Percentiles rank a stretch among this genome's conserved stretches.
These are phyloP conservation scores for Gallinago solitaria DNA, from an alignment of 2,797 vertebrate species.

Conservation along the genomic window DNA sequence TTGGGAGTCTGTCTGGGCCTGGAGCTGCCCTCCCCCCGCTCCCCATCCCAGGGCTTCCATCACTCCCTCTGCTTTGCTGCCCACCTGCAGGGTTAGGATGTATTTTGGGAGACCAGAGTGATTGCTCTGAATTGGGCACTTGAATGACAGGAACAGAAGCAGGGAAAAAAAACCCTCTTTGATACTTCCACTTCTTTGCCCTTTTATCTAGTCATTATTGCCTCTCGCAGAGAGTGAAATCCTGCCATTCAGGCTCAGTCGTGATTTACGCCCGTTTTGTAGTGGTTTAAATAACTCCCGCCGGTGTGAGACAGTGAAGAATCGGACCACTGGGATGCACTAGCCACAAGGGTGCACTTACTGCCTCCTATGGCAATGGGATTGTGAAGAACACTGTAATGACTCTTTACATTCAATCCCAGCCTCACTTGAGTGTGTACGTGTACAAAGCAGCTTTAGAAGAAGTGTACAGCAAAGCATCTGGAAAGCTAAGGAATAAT, in stretches of 20 bases:
- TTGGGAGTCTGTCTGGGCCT: accelerated
- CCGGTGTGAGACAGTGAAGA: slow-evolving; percentile 21
- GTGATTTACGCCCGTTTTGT: slow-evolving; percentile 33
- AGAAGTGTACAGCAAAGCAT: background rate
- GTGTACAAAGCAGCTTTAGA: background rate
- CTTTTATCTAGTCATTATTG: slow-evolving; percentile 31
- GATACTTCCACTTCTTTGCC: background rate
- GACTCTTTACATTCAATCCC: slow-evolving; percentile 35
- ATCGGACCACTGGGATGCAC: background rate
- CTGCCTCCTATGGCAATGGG: background rate
- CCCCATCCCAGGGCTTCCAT: background rate
- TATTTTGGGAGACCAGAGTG: background rate
- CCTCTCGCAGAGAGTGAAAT: slow-evolving; percentile 19
- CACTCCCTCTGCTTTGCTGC: accelerated
- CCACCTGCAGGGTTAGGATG: background rate
- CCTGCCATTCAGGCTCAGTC: background rate
- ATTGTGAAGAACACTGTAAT: slow-evolving; percentile 11
- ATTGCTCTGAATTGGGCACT: background rate
- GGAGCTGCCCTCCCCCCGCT: background rate
- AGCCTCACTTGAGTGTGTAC: background rate
- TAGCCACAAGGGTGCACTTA: slow-evolving; percentile 45
- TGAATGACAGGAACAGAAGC: background rate
- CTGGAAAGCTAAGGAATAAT: background rate
- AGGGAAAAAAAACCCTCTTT: background rate
- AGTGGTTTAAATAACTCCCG: slow-evolving; percentile 13